Evolutionary conservation across 2,113 vertebrate genomes (phyloP), one percentile per base, ranked within the genome.

Genomic region (Pogona vitticeps): DNA sequence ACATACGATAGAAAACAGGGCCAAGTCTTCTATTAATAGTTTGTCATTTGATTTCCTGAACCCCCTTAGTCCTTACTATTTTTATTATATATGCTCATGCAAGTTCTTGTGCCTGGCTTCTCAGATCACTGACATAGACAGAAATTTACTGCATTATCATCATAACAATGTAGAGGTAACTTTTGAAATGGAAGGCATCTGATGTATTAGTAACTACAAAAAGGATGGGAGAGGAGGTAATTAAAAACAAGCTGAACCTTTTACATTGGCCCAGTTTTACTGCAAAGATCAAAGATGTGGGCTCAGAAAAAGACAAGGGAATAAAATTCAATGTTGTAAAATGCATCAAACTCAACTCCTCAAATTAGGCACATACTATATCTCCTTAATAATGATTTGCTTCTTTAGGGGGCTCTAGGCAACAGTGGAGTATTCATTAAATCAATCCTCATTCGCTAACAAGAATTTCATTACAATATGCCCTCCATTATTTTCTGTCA

Each of bases 291-390:
- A 87, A 67, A 82, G 26, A 36, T 56, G 42, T 40, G 65, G 23
- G 68, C 67, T 33, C 85, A 46, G 67, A 80, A 33, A 28, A 28
- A 72, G 31, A 76, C 10, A 18, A 63, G n/a, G n/a, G 61, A 76
- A 14, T 56, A 38, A 7, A 75, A 80, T 33, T 36, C 46, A 12
- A 46, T 71, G 52, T 40, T 79, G 76, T 13, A n/a, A 71, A 40
- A 71, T 61, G 52, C 65, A 86, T 80, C 52, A 71, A 42, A 79
- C 14, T 46, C 38, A 72, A 10, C 56, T 80, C 33, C 31, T 86
- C 84, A 80, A 72, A 80, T 86, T 79, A 85, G 65, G 15, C 58
- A 31, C 36, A 72, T 40, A n/a, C n/a, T n/a, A n/a, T n/a, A 42
- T 14, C 28, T 80, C 52, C 76, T 70, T 79, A 72, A 71, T 71